phyloP scores from a whole-genome alignment of 92 coral and sea anemone genomes.

The Paramuricea clavata region DNA sequence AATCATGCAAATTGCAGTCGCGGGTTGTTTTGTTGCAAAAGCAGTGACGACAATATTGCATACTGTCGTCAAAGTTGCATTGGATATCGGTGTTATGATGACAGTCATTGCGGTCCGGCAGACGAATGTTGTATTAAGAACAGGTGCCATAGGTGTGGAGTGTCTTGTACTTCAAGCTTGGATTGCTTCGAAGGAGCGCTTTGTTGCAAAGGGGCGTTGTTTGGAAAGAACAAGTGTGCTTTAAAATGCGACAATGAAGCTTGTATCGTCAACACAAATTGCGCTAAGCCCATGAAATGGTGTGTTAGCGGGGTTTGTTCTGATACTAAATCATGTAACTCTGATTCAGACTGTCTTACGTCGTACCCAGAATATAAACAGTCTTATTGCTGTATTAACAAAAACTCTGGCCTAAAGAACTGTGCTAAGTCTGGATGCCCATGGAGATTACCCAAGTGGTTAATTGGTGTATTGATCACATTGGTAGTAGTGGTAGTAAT shows the following conservation, averaged over 20 bases:
- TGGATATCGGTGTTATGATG: neutral
- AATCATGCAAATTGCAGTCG: neutral
- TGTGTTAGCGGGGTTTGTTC: neutral
- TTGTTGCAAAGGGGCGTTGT: neutral
- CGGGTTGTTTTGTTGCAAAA: neutral
- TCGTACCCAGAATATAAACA: too few species aligned
- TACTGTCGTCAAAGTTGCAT: neutral
- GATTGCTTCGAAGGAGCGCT: neutral
- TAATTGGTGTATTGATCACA: too few species aligned
- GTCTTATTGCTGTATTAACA: neutral
- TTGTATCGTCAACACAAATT: neutral
- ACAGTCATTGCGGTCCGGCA: neutral
- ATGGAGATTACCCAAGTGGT: too few species aligned
- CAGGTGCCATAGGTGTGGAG: neutral
- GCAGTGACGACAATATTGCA: neutral
- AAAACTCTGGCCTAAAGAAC: too few species aligned
- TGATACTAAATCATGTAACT: too few species aligned
- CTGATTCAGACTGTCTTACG: too few species aligned
- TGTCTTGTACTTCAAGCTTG: neutral
- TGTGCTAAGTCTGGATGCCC: too few species aligned
- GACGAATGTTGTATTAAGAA: neutral
- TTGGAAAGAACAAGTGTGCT: neutral
- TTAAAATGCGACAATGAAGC: neutral
- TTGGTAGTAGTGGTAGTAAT: too few species aligned
- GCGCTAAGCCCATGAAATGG: neutral